Base-by-base conservation (phyloP, 2,113 vertebrate species). In the Setophaga coronata region DNA sequence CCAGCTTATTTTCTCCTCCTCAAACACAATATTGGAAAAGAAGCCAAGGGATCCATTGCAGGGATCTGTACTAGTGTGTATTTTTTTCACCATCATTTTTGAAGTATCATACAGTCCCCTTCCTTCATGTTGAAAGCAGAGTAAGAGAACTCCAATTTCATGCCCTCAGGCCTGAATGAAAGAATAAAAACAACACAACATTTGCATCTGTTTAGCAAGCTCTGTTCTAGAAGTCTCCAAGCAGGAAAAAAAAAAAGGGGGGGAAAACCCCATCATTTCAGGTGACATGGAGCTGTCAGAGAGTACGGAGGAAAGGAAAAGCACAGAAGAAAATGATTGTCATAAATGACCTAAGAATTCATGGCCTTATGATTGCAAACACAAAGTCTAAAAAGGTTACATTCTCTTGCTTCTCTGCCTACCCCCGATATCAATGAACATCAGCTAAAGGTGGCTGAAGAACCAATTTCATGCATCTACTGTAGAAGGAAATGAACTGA, bases 401-500 rank as follows among this genome's bases (percentile, higher is more conserved):
- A 97, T 98, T 99, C 98, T 99, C 98, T 97, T 98, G 98, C 98
- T 98, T 97, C 95, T 96, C 94, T 95, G 92, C 96, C 96, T 96
- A 97, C 98, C 98, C 98, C 90, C 13, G 98, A 98, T 98, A 98
- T 98, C 98, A 98, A 98, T 98, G 99, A 99, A 98, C 98, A 98
- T 99, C 99, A 98, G 99, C 99, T 99, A 98, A 99, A 98, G 99
- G 99, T 99, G 98, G 98, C 99, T 98, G 98, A 98, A 99, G 99
- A 99, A 99, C 99, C 99, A 99, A 99, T 99, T 99, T 99, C 99
- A 99, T 99, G 99, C 99, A 99, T 99, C 99, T 99, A 99, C 99
- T 99, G 99, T 99, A 99, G 97, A 98, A 99, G 99, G 99, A 99
- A 99, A 99, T 99, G 99, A 99, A 99, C 99, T 99, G 98, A 99